A percentile compares a stretch with the other conserved stretches of the same genome.
Conservation (phyloP, 2,113 vertebrate species). For the Bufo bufo region DNA sequence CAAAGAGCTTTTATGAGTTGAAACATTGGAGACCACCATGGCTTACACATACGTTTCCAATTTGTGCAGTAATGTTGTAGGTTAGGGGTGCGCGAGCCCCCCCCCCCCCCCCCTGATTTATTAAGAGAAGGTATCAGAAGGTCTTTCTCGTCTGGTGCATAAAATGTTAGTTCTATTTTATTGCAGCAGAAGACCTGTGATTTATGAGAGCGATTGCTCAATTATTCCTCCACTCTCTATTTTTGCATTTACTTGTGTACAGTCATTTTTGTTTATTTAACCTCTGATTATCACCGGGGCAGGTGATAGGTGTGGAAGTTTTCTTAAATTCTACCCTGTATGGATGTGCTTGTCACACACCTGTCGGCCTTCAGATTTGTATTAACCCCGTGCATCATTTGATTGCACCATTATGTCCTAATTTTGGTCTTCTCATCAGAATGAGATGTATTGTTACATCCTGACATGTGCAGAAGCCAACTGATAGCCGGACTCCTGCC, state of each 20-base stretch:
- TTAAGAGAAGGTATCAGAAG: constrained; percentile 69
- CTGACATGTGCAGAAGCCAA: background rate
- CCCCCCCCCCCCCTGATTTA: constrained; percentile 77
- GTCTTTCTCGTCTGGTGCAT: constrained; percentile 55
- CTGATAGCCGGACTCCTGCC: no score
- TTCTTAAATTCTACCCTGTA: background rate
- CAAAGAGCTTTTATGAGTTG: constrained; percentile 77
- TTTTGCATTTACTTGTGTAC: background rate
- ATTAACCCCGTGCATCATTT: background rate
- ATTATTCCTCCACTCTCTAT: background rate
- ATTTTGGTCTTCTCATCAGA: background rate
- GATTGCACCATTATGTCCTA: background rate
- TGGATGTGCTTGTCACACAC: background rate
- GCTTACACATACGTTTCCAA: constrained; percentile 78
- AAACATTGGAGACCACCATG: constrained; percentile 81
- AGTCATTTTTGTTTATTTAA: constrained; percentile 13
- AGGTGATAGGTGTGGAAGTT: background rate
- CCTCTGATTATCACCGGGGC: background rate
- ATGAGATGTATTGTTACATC: no score
- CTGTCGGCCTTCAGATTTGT: background rate
- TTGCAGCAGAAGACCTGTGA: constrained; percentile 1
- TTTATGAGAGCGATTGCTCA: constrained; percentile 10
- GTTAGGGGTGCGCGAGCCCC: constrained; percentile 78
- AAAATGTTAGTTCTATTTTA: constrained; percentile 11
- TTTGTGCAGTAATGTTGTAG: constrained; percentile 77